phyloP scores from a whole-genome alignment of 2,113 vertebrate species.

The Lasiurus cinereus region DNA sequence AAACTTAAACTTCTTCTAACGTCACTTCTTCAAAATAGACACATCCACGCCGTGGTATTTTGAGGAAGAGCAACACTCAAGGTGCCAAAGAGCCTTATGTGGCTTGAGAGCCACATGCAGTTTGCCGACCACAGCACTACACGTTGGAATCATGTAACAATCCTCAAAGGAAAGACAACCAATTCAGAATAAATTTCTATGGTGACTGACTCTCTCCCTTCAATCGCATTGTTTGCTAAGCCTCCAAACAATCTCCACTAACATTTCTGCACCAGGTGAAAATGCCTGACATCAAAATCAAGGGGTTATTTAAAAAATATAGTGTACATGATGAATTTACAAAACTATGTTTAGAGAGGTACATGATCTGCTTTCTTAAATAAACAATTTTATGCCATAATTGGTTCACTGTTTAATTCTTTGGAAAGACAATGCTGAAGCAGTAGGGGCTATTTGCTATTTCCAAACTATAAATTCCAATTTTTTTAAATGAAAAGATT shows the following conservation, averaged over 20 bases:
- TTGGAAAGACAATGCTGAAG: background rate
- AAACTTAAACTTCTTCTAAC: too few relatives aligned
- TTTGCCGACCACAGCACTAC: too few relatives aligned
- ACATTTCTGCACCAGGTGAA: background rate
- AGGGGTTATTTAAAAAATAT: background rate
- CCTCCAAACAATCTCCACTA: background rate
- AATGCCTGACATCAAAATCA: background rate
- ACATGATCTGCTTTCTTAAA: background rate
- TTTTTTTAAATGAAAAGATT: background rate
- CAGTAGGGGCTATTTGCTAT: background rate
- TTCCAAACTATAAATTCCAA: background rate
- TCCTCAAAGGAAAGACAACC: background rate
- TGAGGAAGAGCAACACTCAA: too few relatives aligned
- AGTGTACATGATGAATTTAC: background rate
- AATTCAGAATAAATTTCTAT: too few relatives aligned
- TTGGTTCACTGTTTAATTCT: background rate
- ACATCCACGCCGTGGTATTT: too few relatives aligned
- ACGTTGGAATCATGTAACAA: too few relatives aligned
- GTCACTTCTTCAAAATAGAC: too few relatives aligned
- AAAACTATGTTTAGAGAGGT: background rate
- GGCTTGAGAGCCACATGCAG: too few relatives aligned
- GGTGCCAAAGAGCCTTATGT: too few relatives aligned
- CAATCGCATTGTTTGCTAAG: too few relatives aligned
- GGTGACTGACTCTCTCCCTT: too few relatives aligned
- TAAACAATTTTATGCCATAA: background rate